Evolutionary conservation across 2,888 invertebrate species (phyloP).

Genomic region (Sminthurinus aureus): DNA sequence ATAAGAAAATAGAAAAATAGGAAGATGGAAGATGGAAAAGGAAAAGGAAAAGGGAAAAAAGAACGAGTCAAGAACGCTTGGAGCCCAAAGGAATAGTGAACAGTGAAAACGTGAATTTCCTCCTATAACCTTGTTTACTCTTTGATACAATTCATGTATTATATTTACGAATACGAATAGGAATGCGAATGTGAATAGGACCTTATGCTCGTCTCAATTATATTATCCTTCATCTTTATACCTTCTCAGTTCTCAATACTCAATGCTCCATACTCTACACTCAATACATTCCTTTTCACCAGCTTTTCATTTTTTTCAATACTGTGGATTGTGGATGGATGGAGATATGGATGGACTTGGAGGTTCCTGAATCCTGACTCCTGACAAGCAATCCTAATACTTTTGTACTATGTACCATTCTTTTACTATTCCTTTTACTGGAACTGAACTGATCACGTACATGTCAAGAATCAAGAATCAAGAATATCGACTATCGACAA

Average conservation of each 20-base stretch:
- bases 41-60: neutral
- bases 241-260: neutral
- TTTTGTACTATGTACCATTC: no score
- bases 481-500: no score
- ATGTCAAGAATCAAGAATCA: no score
- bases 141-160: slow-evolving; percentile 34
- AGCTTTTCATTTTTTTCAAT: neutral
- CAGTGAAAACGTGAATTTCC: slow-evolving; percentile 6
- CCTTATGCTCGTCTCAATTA: slow-evolving; percentile 16
- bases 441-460: no score
- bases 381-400: no score
- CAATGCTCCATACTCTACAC: no score
- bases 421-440: neutral
- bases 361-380: no score
- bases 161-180: slow-evolving; percentile 28
- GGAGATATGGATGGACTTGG: no score
- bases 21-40: neutral
- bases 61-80: neutral
- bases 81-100: neutral
- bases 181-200: no score
- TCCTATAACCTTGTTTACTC: slow-evolving; percentile 16
- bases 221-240: slow-evolving; percentile 17
- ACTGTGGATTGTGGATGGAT: neutral
- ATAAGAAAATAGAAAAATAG: neutral
- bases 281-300: slow-evolving; percentile 5